A percentile compares a stretch with the other conserved stretches of the same genome.
phyloP scores from a whole-genome alignment of 2,113 vertebrate species.

The Holacanthus passer region DNA sequence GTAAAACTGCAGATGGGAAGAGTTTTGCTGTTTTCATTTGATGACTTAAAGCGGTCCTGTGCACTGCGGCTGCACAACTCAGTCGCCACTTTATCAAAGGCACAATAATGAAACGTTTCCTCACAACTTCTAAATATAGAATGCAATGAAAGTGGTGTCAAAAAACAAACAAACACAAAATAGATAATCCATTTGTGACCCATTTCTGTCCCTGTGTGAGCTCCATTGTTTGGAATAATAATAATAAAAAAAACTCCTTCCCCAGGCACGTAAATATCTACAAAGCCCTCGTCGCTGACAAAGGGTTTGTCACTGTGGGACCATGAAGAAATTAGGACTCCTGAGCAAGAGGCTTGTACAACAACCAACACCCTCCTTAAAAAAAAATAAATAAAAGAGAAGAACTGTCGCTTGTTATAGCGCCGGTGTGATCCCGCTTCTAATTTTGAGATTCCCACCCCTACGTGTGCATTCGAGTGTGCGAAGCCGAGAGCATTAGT shows the following conservation, averaged over 20 bases:
- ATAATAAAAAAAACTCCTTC: slow-evolving; percentile 60
- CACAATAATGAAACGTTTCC: slow-evolving; percentile 63
- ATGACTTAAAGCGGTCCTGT: slow-evolving; percentile 29
- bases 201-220: slow-evolving; percentile 79
- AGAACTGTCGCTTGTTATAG: slow-evolving; percentile 59
- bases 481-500: slow-evolving; percentile 65
- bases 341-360: slow-evolving; percentile 56
- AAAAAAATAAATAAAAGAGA: slow-evolving; percentile 41
- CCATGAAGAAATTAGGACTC: slow-evolving; percentile 67
- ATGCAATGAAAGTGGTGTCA: slow-evolving; percentile 70
- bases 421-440: slow-evolving; percentile 64
- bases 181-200: slow-evolving; percentile 82
- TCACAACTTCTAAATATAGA: slow-evolving; percentile 70
- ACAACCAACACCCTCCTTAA: slow-evolving; percentile 54
- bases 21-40: slow-evolving; percentile 33
- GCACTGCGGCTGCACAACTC: slow-evolving; percentile 26
- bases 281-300: slow-evolving; percentile 75
- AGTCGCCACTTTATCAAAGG: slow-evolving; percentile 60
- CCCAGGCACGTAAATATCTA: slow-evolving; percentile 72
- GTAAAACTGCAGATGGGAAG: slow-evolving; percentile 37
- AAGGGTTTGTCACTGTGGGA: slow-evolving; percentile 70
- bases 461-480: slow-evolving; percentile 49
- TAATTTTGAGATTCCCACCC: slow-evolving; percentile 72
- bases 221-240: slow-evolving; percentile 73
- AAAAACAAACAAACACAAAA: slow-evolving; percentile 70